A percentile compares a stretch with the other conserved stretches of the same genome.
Evolutionary conservation across 2,797 vertebrate species (phyloP).

Genomic region (Graptemys geographica): DNA sequence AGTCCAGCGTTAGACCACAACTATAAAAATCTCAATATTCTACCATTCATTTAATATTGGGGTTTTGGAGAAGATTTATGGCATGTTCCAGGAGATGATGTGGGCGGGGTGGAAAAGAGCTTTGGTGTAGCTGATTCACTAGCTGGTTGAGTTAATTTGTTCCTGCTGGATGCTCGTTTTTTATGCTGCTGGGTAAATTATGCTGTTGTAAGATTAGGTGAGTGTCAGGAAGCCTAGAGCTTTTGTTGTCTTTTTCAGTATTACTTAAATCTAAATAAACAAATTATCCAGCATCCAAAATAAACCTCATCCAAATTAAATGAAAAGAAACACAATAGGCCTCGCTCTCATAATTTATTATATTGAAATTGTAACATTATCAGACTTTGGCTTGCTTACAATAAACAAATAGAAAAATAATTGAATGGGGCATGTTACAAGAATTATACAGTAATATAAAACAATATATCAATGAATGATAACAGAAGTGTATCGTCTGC

Average conservation of each 20-base stretch:
- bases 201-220: background rate
- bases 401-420: background rate
- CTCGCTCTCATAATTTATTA: background rate
- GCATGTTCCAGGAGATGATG: conserved; percentile 20
- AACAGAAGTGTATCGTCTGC: background rate
- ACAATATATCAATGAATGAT: background rate
- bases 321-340: background rate
- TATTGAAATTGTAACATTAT: background rate
- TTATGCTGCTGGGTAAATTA: conserved; percentile 52
- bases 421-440: background rate
- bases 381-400: conserved; percentile 22
- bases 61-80: background rate
- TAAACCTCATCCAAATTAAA: background rate
- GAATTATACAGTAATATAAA: background rate
- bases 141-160: conserved; percentile 46
- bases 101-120: conserved; percentile 1
- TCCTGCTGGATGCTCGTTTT: conserved; percentile 44
- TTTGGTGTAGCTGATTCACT: conserved; percentile 25
- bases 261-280: conserved; percentile 36
- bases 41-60: background rate
- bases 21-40: background rate
- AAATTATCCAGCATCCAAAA: background rate
- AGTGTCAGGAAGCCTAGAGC: background rate
- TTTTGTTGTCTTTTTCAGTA: background rate
- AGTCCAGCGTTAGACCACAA: background rate